Evolutionary conservation across 2,797 vertebrate species (phyloP).

Genomic region (Microtus californicus): DNA sequence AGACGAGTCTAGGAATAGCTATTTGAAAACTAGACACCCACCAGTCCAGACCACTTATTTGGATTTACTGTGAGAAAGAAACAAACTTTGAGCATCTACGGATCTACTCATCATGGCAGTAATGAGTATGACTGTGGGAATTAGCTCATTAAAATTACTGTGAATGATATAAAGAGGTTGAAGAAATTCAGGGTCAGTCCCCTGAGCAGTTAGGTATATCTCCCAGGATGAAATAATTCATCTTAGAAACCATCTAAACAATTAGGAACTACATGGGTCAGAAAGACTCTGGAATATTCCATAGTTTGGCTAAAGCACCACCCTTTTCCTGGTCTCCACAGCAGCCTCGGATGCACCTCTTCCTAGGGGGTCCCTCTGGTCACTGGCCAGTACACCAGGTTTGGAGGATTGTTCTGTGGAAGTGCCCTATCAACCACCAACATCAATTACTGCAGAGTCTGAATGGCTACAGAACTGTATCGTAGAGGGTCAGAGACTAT

Average conservation of each 20-base stretch:
- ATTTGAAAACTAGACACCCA: background rate
- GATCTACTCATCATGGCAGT: background rate
- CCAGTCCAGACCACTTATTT: background rate
- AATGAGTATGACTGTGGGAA: background rate
- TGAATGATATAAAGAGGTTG: background rate
- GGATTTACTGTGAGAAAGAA: background rate
- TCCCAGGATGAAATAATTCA: background rate
- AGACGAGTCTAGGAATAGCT: background rate
- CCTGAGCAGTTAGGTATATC: background rate
- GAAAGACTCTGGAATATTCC: background rate
- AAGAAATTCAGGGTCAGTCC: background rate
- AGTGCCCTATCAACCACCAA: conserved; percentile 32
- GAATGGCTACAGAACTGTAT: conserved; percentile 17
- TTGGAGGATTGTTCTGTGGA: background rate
- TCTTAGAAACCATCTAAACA: background rate
- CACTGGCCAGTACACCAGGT: background rate
- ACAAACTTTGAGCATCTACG: background rate
- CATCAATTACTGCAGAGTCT: conserved; percentile 3
- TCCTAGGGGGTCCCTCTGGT: background rate
- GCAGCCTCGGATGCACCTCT: background rate
- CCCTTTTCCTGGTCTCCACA: background rate
- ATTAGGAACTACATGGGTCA: background rate
- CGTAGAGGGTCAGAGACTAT: background rate
- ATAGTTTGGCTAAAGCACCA: background rate
- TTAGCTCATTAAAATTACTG: conserved; percentile 33